Base-by-base conservation (phyloP, 2,797 vertebrate species). In the Hoplostethus mediterraneus region DNA sequence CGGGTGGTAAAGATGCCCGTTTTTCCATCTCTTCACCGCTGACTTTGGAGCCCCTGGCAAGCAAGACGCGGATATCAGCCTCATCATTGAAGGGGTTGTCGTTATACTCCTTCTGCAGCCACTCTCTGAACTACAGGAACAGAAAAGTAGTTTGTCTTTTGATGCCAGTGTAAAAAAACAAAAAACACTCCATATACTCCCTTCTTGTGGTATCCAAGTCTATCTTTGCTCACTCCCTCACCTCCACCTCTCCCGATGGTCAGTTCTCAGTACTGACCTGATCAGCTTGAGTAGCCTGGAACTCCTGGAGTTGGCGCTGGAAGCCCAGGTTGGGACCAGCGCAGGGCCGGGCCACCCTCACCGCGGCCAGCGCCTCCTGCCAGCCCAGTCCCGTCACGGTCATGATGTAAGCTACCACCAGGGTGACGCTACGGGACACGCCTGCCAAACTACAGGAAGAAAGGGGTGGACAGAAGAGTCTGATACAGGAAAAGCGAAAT, bases 321-420 rank as follows among this genome's bases (percentile, higher is more conserved):
- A 99, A 99, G 80, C 98, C 97, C 70, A 94, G 76, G 85, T 99
- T 99, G 14, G 98, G 97, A 31, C 96, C 96, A 44, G 97, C 97
- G 33, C 96, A 96, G 54, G 97, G 96, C n/a, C 97, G 94, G 0
- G 89, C 96, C 0, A 93, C 95, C 0, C 90, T 95, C 62, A 99
- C 96, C 0, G 95, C 95, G 1, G 94, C 93, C 65, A 99, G 88
- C 0, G 95, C 96, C 3, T 99, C 98, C 88, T 97, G 94, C 97
- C 98, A 99, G 58, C 97, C 97, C 33, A 99, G 93, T 47, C 96
- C 92, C 0, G 96, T 98, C 90, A 98, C 93, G 0, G 96, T 97
- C 98, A 99, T 99, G 87, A 99, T 94, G 87, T 99, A 98, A 5
- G 97, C 97, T 9, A 97, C 95, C 68, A 99, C 98, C 87, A 99